Evolutionary conservation across 2,113 vertebrate species (phyloP), one percentile per base, ranked within the genome.

Genomic region (Octodon degus): DNA sequence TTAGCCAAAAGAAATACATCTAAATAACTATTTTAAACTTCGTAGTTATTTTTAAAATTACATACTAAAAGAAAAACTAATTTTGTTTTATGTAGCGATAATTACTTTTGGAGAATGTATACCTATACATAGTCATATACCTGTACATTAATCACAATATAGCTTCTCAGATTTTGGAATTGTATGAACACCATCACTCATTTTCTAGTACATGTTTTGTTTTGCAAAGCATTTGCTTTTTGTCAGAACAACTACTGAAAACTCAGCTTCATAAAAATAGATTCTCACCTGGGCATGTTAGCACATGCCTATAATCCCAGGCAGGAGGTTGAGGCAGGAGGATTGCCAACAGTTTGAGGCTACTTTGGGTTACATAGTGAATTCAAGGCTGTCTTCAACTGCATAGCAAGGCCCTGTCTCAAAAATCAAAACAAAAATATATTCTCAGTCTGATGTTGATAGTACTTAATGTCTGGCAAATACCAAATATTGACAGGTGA

Each of bases 1-100:
- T 40, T 27, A 91, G 65, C 14, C 50, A 93, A 68, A 86, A 40
- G n/a, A 90, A 85, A 72, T 58, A 88, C 4, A 67, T 88, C 25
- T 34, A 91, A 40, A 53, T 85, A 95, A 55, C 32, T 88, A 53
- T 93, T 90, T 83, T 79, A 63, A 81, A 43, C 30, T 77, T 91
- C 7, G 32, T 93, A 80, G 32, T 65, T 40, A 63, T 94, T 93
- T 80, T 30, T 74, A 72, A 93, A 80, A 19, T 60, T 74, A 80
- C 1, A 68, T 10, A 60, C 3, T 83, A 55, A 87, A 94, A 81
- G 62, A 85, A 76, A 93, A 40, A 22, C 50, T 58, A 22, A 43
- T 80, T 90, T 24, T 79, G 8, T 87, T 86, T 92, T 79, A 76
- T 63, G 7, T 83, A 83, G 40, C 20, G 12, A 40, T 76, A 95